These are phyloP conservation scores for Salticus scenicus DNA, from an alignment of 2,888 invertebrate genomes.

Conservation along the genomic window DNA sequence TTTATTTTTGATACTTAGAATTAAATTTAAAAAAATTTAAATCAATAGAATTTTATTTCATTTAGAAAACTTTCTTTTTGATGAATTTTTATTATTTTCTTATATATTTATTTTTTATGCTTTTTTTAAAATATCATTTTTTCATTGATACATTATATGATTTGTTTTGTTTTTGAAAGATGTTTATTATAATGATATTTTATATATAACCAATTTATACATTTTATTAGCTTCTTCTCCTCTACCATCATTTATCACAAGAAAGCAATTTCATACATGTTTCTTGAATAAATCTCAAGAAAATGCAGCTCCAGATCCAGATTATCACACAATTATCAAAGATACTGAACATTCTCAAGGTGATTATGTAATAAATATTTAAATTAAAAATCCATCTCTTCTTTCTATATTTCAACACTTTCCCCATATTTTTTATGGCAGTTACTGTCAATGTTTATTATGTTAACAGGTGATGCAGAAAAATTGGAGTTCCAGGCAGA, in stretches of 20 bases:
- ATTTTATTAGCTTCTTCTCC: neutral
- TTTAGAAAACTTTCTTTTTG: no score
- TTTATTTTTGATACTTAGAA: no score
- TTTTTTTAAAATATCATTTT: no score
- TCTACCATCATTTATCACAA: neutral
- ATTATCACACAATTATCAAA: slow-evolving; percentile 80
- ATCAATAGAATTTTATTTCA: no score
- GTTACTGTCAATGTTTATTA: neutral
- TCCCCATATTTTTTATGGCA: no score
- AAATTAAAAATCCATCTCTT: no score
- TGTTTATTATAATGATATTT: neutral
- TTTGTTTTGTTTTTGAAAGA: no score
- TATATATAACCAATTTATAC: neutral
- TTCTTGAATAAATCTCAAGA: slow-evolving; percentile 32
- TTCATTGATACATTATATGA: no score
- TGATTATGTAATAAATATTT: no score
- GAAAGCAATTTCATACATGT: slow-evolving; percentile 6
- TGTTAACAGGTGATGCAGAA: slow-evolving; percentile 78
- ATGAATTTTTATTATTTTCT: no score
- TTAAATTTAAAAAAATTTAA: no score
- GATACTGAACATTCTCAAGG: slow-evolving; percentile 80
- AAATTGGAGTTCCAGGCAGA: slow-evolving; percentile 97
- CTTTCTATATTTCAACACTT: neutral
- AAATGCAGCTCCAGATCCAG: slow-evolving; percentile 74
- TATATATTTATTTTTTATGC: no score